phyloP scores from a whole-genome alignment of 1,140 invertebrate species.

The Caerostris extrusa region DNA sequence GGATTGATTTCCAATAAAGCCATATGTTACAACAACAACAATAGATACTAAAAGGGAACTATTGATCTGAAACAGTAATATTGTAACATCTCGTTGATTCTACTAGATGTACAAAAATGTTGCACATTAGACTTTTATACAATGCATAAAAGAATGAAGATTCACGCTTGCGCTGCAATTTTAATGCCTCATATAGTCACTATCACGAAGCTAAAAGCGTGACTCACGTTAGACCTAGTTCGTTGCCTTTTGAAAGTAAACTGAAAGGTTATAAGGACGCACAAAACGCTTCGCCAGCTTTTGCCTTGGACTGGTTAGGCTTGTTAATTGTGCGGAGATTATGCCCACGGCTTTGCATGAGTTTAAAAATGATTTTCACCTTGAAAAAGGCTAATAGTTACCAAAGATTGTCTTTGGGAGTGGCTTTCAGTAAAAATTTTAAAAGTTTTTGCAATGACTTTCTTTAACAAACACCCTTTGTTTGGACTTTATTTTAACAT shows the following conservation, averaged over 20 bases:
- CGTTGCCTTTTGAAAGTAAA: constrained; percentile 1
- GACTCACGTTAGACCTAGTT: constrained; percentile 52
- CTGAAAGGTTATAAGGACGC: constrained; percentile 27
- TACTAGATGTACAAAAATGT: too few relatives aligned
- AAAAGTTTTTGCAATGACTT: not conserved
- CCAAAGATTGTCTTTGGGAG: not conserved
- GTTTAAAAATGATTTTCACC: not conserved
- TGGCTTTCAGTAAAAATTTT: not conserved
- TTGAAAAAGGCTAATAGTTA: not conserved
- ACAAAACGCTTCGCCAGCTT: not conserved
- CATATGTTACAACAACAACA: too few relatives aligned
- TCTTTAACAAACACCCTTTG: not conserved
- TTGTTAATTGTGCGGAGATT: not conserved
- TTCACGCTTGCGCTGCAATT: not conserved
- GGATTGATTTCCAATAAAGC: too few relatives aligned
- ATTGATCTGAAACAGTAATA: too few relatives aligned
- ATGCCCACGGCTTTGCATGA: not conserved
- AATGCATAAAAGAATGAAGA: not conserved
- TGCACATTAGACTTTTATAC: too few relatives aligned
- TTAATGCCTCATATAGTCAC: not conserved
- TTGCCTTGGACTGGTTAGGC: constrained; percentile 24
- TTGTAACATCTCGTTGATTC: too few relatives aligned
- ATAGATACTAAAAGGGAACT: too few relatives aligned
- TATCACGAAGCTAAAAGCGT: not conserved
- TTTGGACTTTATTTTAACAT: not conserved